Evolutionary conservation across 2,113 vertebrate genomes (phyloP).

Genomic region (Sylvilagus bachmani): DNA sequence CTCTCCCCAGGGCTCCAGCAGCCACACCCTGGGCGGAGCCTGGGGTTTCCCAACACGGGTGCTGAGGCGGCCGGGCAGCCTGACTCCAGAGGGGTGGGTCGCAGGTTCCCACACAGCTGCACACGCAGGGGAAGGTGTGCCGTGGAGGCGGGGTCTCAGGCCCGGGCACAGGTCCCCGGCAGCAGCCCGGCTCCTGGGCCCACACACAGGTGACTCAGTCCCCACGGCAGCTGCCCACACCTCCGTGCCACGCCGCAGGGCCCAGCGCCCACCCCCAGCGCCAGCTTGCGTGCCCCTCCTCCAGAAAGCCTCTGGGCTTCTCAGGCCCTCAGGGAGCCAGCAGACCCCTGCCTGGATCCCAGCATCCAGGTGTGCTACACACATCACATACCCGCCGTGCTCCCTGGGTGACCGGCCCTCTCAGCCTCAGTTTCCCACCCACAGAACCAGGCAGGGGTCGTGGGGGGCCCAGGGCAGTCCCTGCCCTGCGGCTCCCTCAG

Average conservation of each 20-base stretch:
- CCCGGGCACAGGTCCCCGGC: not conserved
- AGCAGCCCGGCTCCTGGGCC: not conserved
- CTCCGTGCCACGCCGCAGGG: rapidly evolving
- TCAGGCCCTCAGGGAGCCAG: too few relatives aligned
- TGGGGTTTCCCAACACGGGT: not conserved
- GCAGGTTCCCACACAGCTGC: not conserved
- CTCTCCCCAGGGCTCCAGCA: not conserved
- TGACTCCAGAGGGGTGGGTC: not conserved
- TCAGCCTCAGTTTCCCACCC: not conserved
- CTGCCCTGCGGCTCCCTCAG: too few relatives aligned
- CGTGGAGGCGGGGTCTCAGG: too few relatives aligned
- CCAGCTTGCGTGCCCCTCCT: not conserved
- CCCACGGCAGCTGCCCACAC: not conserved
- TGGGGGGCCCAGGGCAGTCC: not conserved
- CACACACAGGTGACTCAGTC: not conserved
- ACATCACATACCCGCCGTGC: rapidly evolving
- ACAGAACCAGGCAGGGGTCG: too few relatives aligned
- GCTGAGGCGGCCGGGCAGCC: not conserved
- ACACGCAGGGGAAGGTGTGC: not conserved
- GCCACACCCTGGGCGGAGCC: not conserved
- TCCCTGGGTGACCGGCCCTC: not conserved
- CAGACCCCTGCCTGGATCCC: not conserved
- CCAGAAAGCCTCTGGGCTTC: not conserved
- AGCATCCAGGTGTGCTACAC: rapidly evolving
- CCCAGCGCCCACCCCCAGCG: rapidly evolving